Percentiles rank a stretch among this genome's conserved stretches.
Conservation (phyloP, 1,140 invertebrate species). For the Megathymus violae region DNA sequence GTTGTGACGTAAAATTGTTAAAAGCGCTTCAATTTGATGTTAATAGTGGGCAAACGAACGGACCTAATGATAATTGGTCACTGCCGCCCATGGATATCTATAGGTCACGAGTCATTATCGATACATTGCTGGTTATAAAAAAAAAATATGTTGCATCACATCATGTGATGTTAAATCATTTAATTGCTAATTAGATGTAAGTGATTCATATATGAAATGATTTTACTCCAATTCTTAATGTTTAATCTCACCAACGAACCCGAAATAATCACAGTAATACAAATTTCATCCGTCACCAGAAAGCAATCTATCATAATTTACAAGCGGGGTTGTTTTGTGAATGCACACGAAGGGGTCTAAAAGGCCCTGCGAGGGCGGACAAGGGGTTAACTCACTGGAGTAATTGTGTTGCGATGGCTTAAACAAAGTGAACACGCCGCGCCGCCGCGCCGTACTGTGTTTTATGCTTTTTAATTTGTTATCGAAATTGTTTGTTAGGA, state of each 20-base stretch:
- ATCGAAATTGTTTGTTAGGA: conserved; percentile 45
- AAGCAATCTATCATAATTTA: conserved; percentile 63
- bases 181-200: too few relatives aligned
- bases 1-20: too few relatives aligned
- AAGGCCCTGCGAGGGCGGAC: conserved; percentile 40
- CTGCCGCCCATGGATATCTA: too few relatives aligned
- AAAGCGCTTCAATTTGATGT: too few relatives aligned
- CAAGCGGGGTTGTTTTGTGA: conserved; percentile 51
- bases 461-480: conserved; percentile 75
- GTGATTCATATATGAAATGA: not conserved
- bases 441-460: conserved; percentile 61
- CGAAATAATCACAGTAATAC: conserved; percentile 1
- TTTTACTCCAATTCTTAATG: not conserved
- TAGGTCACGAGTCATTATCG: too few relatives aligned
- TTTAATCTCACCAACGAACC: not conserved
- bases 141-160: too few relatives aligned
- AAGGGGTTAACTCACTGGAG: conserved; percentile 59
- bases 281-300: conserved; percentile 44
- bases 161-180: too few relatives aligned
- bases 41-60: too few relatives aligned
- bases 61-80: too few relatives aligned
- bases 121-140: too few relatives aligned
- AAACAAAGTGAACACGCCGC: conserved; percentile 49
- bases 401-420: conserved; percentile 71
- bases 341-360: conserved; percentile 25